Base-by-base conservation (phyloP, 2,797 vertebrate species). In the Sternotherus odoratus region DNA sequence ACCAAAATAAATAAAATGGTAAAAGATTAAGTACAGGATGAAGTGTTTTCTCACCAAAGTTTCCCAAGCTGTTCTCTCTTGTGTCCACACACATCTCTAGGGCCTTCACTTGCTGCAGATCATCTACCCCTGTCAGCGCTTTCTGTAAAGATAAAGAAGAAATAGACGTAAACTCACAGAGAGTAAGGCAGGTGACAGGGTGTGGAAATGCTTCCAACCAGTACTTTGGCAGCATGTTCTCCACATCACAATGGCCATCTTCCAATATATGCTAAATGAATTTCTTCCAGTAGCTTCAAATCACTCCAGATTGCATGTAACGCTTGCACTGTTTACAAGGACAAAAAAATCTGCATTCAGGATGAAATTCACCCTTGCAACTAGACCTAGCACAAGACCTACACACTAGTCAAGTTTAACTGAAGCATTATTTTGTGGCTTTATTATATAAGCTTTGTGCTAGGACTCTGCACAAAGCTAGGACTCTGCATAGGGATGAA, bases 41-140 rank as follows among this genome's bases (percentile, higher is more conserved):
- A 88, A 85, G 28, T 36, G 5, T 92, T 95, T 89, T 96, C 99
- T 99, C 97, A 99, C 99, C 99, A 77, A 99, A 98, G 97, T 98
- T 99, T 24, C 99, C 98, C 96, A 99, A 96, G 85, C 98, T 99
- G 95, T 96, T 98, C 83, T 99, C 98, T 75, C 97, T 98, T 12
- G 99, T 99, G 95, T 99, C 97, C 60, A 99, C 97, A 60, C 94
- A 98, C 97, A 99, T 95, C 69, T 99, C 98, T 83, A 99, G 97
- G 4, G 87, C 83, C 79, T 96, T 98, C 95, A 99, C 98, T 69
- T 91, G 92, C 36, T 83, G 96, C 24, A 99, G 98, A 93, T 99
- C 98, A 12, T 97, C 97, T 48, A 97, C 96, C 72, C 98, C 98
- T 86, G 99, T 97, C 93, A 99, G 94, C 24, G 57, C 87, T 98